Percentiles rank a stretch among this genome's conserved stretches.
Conservation (phyloP, 1,140 invertebrate genomes). For the Vanessa atalanta region DNA sequence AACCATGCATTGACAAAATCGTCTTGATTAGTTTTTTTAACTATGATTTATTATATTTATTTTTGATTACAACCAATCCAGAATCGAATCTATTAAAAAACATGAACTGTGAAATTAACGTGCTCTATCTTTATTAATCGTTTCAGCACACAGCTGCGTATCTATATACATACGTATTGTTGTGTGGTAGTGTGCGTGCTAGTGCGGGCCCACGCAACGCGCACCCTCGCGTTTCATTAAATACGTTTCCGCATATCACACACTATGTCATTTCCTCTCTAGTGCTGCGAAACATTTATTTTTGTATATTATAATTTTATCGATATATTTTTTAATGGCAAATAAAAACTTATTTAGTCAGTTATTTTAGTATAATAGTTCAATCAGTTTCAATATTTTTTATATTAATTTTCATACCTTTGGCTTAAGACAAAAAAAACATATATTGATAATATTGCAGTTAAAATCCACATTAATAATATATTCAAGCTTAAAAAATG, state of each 20-base stretch:
- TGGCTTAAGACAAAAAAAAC: too few species aligned
- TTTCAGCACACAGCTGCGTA: constrained; percentile 16
- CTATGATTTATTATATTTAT: not conserved
- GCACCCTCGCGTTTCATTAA: constrained; percentile 77
- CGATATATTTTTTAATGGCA: not conserved
- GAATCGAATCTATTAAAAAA: constrained; percentile 19
- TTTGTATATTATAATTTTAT: not conserved
- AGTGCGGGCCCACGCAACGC: constrained; percentile 55
- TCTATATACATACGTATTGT: not conserved
- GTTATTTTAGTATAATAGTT: too few species aligned
- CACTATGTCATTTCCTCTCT: constrained; percentile 77
- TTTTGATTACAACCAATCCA: not conserved
- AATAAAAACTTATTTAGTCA: not conserved
- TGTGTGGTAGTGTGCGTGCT: constrained; percentile 42
- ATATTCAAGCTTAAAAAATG: too few species aligned
- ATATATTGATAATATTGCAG: too few species aligned
- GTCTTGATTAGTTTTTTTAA: not conserved
- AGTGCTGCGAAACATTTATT: constrained; percentile 39
- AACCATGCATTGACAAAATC: too few species aligned
- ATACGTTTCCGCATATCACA: constrained; percentile 80
- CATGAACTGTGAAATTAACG: constrained; percentile 42
- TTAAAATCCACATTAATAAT: too few species aligned
- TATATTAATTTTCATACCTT: too few species aligned
- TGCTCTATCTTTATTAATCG: constrained; percentile 40
- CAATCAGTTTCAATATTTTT: too few species aligned